Conservation (phyloP, 2,888 invertebrate species). For the Clepsis dumicolana region DNA sequence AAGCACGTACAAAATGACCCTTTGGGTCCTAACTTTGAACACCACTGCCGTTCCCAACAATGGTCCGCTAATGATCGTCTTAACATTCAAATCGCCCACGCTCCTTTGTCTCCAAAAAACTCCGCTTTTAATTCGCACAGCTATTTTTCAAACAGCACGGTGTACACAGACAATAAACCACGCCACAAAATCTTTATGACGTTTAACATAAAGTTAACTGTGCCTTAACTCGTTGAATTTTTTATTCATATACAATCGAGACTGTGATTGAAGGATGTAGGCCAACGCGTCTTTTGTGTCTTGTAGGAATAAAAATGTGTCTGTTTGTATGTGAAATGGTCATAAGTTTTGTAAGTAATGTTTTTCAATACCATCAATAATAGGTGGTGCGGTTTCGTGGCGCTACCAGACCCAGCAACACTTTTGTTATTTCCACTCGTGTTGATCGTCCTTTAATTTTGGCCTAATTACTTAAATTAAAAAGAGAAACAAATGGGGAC, state of each 20-base stretch:
- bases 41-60: constrained; percentile 76
- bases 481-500: too few relatives aligned
- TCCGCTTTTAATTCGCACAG: constrained; percentile 71
- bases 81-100: constrained; percentile 83
- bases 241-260: constrained; percentile 14
- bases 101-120: constrained; percentile 80
- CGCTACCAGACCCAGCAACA: too few relatives aligned
- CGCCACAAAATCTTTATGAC: constrained; percentile 35
- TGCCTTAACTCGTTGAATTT: neutral
- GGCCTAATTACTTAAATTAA: too few relatives aligned
- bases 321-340: constrained; percentile 21
- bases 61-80: constrained; percentile 80
- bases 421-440: too few relatives aligned
- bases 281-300: constrained; percentile 70
- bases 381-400: too few relatives aligned
- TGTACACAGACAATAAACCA: constrained; percentile 61
- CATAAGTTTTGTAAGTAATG: neutral
- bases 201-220: neutral
- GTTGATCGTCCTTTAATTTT: too few relatives aligned
- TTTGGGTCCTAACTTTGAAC: constrained; percentile 62
- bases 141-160: constrained; percentile 81
- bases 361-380: neutral
- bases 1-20: neutral
- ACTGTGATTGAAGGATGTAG: constrained; percentile 77
- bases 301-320: constrained; percentile 34